Conservation (phyloP, 1,140 invertebrate genomes). For the Calycopis cecrops region DNA sequence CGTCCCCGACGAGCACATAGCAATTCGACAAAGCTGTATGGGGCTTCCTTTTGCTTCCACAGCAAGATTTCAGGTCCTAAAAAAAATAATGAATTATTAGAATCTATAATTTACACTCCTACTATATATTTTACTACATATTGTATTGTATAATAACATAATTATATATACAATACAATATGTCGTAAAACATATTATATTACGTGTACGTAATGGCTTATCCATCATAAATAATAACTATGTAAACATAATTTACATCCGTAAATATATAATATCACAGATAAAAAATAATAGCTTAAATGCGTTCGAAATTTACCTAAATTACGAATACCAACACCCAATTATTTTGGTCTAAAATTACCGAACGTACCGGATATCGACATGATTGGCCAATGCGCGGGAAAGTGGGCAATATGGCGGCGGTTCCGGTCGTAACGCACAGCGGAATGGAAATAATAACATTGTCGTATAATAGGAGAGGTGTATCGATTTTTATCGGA, state of each 20-base stretch:
- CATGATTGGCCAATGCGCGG: constrained; percentile 49
- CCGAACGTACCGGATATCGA: constrained; percentile 42
- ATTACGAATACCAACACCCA: constrained; percentile 8
- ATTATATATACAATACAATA: constrained; percentile 10
- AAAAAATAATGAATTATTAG: too few relatives aligned
- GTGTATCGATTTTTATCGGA: constrained; percentile 23
- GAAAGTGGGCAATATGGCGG: constrained; percentile 59
- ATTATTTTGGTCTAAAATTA: constrained; percentile 16
- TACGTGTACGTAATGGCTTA: too few relatives aligned
- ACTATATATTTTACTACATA: too few relatives aligned
- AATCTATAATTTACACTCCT: too few relatives aligned
- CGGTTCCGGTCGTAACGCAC: constrained; percentile 41
- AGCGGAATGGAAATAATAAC: constrained; percentile 35
- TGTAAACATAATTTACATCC: not conserved
- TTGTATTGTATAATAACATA: too few relatives aligned
- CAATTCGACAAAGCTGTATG: too few relatives aligned
- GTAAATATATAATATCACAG: not conserved
- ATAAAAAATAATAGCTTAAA: constrained; percentile 1
- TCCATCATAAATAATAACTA: not conserved
- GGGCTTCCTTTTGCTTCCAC: too few relatives aligned
- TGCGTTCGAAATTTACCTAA: not conserved
- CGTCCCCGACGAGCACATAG: too few relatives aligned
- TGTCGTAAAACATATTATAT: too few relatives aligned
- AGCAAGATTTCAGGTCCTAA: too few relatives aligned
- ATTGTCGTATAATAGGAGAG: constrained; percentile 34